phyloP scores from a whole-genome alignment of 2,113 vertebrate species.

The Herpailurus yagouaroundi region DNA sequence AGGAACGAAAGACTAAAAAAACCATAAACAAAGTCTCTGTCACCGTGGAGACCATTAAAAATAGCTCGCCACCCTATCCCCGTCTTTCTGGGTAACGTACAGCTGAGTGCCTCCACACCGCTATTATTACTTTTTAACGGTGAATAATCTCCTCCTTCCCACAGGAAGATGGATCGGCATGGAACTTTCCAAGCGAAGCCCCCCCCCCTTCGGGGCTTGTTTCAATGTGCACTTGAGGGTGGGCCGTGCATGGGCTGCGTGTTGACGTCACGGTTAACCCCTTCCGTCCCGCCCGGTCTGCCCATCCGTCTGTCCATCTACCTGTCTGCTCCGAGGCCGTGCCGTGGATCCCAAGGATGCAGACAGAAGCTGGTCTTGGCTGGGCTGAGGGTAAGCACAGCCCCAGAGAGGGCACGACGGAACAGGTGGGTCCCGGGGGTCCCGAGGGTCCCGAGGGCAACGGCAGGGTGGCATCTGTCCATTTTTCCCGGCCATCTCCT shows the following conservation, averaged over 20 bases:
- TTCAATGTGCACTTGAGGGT: slow-evolving; percentile 83
- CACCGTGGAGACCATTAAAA: slow-evolving; percentile 89
- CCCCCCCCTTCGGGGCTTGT: slow-evolving; percentile 82
- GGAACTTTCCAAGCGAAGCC: slow-evolving; percentile 76
- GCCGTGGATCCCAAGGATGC: background rate
- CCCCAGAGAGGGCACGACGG: rapidly evolving
- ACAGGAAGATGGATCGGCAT: slow-evolving; percentile 80
- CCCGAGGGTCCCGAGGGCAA: rapidly evolving
- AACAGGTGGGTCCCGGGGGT: too few relatives aligned
- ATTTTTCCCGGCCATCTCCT: background rate
- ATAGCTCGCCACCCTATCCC: slow-evolving; percentile 84
- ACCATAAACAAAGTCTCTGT: slow-evolving; percentile 87
- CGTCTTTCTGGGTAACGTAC: slow-evolving; percentile 79
- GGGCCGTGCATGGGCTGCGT: slow-evolving; percentile 75
- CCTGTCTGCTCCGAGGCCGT: background rate
- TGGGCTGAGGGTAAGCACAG: background rate
- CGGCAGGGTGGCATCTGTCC: background rate
- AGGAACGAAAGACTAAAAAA: slow-evolving; percentile 77
- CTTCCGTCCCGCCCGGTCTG: background rate
- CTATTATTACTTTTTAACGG: slow-evolving; percentile 90
- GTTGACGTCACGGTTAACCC: slow-evolving; percentile 84
- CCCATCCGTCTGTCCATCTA: background rate
- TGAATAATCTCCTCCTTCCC: slow-evolving; percentile 86
- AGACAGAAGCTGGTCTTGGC: too few relatives aligned
- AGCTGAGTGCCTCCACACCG: slow-evolving; percentile 85